Base-by-base conservation (phyloP, 1,140 invertebrate species). In the Cydia pomonella region DNA sequence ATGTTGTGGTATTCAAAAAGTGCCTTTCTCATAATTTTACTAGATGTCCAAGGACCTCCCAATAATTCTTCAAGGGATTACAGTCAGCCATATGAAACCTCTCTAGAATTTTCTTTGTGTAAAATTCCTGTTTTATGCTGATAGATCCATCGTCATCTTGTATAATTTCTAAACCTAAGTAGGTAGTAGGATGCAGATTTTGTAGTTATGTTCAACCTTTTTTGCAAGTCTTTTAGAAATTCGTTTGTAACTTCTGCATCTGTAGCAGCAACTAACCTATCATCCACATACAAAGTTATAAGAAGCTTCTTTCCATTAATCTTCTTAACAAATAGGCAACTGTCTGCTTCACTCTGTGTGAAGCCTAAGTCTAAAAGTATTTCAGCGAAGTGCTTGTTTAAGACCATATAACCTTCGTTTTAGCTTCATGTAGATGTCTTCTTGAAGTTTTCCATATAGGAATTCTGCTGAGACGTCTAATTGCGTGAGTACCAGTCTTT, bases 381-480 rank as follows among this genome's bases (percentile, higher is more conserved):
- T 25, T 76, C 78, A 82, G 73, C 82, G 74, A 3, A 82, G 79
- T 13, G 82, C 80, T 80, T 89, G 86, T 66, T 87, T 88, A 12
- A 88, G 73, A 23, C 87, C 87, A 79, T 88, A 87, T 16, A 86
- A 25, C n/a, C 87, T 83, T 73, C 79, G 82, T 16, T 79, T 86
- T 5, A 89, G 27, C 27, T 29, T 29, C 27, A 29, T 29, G 27
- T 29, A 29, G 3, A 29, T 29, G 27, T 29, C 27, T 29, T 29
- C 27, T 29, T 29, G 27, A 29, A 29, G 27, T 29, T 29, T 29
- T 29, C 93, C 92, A 80, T 94, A 93, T 79, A 93, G 87, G 73
- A 93, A 80, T 23, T 90, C 89, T 25, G 82, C 87, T 72, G 91
- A 85, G 78, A 81, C 77, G 72, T 78, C 76, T 29, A 78, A 76